Base-by-base conservation (phyloP, 2,797 vertebrate genomes). In the Peromyscus eremicus region DNA sequence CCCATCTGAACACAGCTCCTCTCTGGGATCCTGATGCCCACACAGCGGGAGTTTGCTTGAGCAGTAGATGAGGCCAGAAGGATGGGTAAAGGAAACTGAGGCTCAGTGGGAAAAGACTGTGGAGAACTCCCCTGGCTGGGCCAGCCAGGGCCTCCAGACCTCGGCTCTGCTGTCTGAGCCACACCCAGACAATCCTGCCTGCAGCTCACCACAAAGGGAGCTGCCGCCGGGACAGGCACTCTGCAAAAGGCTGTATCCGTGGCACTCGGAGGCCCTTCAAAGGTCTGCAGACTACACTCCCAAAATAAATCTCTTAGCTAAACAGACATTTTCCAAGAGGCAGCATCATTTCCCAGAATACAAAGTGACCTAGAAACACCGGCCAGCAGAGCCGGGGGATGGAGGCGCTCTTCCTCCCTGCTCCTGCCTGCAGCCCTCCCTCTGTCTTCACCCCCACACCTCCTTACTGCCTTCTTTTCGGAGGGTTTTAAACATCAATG, bases 311-410 rank as follows among this genome's bases (percentile, higher is more conserved):
- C 89, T 93, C 92, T 95, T 92, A 88, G 90, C 94, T 85, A 79
- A 89, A 94, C 97, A 97, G 94, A 94, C 94, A 91, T 91, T 97
- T 97, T 97, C 97, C 97, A 95, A 91, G 83, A 94, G 90, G 1
- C 92, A 87, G 76, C 94, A 64, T 84, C 94, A 80, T 86, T 95
- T 97, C 96, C 97, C 97, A 95, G 96, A 97, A 97, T 11, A 81
- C 95, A 73, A 93, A 84, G n/a, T 96, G 97, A 97, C 95, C 97
- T 93, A 96, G 92, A 97, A 96, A 97, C 93, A 5, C 0, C 70
- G 81, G 84, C 97, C 96, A 95, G 94, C 32, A 89, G 89, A 81
- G 34, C 66, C 64, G 76, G 64, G 40, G 11, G 11, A 75, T 0
- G 17, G 49, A 71, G 25, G 3, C 0, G 14, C 19, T 37, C 76